A percentile compares a stretch with the other conserved stretches of the same genome.
These are phyloP conservation scores for Sapajus apella DNA, from an alignment of 2,113 vertebrate genomes.

Conservation along the genomic window DNA sequence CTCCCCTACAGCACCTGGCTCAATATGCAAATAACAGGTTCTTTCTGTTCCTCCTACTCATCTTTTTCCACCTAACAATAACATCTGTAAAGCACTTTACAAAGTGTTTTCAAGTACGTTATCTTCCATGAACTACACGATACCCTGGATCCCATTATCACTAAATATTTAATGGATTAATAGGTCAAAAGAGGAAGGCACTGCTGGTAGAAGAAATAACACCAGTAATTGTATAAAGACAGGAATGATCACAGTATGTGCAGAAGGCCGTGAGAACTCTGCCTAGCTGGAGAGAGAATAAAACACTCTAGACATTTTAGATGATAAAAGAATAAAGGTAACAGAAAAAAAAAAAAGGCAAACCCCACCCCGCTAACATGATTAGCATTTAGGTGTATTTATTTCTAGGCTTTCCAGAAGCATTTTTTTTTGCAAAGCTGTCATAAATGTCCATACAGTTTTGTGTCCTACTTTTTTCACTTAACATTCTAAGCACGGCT, in stretches of 20 bases:
- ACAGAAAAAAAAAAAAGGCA: background rate
- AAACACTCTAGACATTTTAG: background rate
- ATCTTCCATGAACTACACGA: background rate
- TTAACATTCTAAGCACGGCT: slow-evolving; percentile 44
- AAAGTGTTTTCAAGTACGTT: background rate
- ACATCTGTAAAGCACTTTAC: background rate
- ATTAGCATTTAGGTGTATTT: background rate
- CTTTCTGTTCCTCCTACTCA: background rate
- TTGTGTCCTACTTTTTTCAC: slow-evolving; percentile 49
- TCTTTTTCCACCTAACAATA: background rate
- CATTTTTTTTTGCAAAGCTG: background rate
- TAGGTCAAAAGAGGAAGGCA: slow-evolving; percentile 13
- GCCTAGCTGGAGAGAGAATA: background rate
- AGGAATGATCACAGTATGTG: background rate
- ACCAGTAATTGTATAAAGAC: background rate
- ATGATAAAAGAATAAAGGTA: background rate
- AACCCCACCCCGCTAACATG: background rate
- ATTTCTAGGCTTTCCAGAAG: background rate
- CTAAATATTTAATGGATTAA: background rate
- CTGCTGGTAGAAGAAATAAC: background rate
- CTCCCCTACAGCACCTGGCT: background rate
- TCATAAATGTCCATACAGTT: background rate
- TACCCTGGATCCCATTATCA: background rate
- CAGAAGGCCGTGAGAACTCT: background rate
- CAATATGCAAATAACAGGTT: background rate